Evolutionary conservation across 2,888 invertebrate genomes (phyloP), one percentile per base, ranked within the genome.

Genomic region (Cloeon dipterum): DNA sequence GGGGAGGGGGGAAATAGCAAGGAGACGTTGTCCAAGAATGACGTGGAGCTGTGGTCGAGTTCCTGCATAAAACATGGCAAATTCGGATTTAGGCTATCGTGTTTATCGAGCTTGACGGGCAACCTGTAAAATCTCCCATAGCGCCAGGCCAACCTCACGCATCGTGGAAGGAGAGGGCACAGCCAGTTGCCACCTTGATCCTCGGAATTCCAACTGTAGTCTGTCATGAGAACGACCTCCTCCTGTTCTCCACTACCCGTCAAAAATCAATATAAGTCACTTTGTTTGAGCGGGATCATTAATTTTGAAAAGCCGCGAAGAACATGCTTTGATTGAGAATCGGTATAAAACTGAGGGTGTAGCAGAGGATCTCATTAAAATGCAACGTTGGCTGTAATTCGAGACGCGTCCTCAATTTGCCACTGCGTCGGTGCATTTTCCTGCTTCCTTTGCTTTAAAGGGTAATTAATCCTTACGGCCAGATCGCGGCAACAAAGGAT

Each of bases 171-270:
- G 59, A 36, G 66, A 61, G 36, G 66, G 57, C 49, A 61, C 60
- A 54, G 63, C 50, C 54, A 63, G 48, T 49, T 59, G 58, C 65
- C 65, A 66, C 51, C 66, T 62, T 42, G 65, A 59, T 40, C 63
- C 66, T 32, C 66, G 57, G 52, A 70, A 70, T 49, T 70, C 68
- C 41, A 70, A 54, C 39, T 63, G 57, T 36, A 70, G 52, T 41
- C 67, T 61, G 52, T 68, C 67, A 52, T 68, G 67, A 41, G 62
- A 61, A 38, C 66, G 58, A 8, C 68, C 68, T 19, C 65, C 65
- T n/a, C 67, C 66, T 26, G 66, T 61, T 40, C 66, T 55, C 69
- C 69, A 70, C 57, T 69, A 61, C 10, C n/a, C n/a, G n/a, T n/a
- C n/a, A n/a, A n/a, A n/a, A n/a, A n/a, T n/a, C n/a, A n/a, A n/a